A percentile compares a stretch with the other conserved stretches of the same genome.
These are phyloP conservation scores for Stegastes partitus DNA, from an alignment of 2,113 vertebrate species.

Conservation along the genomic window DNA sequence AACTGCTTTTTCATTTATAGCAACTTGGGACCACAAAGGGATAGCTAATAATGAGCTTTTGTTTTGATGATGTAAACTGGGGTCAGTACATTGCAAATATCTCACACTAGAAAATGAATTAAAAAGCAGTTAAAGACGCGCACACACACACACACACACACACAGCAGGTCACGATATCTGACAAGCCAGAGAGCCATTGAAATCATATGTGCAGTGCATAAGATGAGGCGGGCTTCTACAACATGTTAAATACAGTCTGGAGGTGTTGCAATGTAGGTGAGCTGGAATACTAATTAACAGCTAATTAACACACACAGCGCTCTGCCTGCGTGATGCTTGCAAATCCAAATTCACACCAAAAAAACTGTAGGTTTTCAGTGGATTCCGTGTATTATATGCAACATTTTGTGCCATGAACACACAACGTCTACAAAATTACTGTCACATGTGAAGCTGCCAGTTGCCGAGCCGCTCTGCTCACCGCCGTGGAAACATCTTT, in stretches of 20 bases:
- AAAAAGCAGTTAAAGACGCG: neutral
- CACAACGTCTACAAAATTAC: neutral
- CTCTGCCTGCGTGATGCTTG: neutral
- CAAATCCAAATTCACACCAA: slow-evolving; percentile 25
- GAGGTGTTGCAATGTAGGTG: slow-evolving; percentile 23
- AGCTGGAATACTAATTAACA: slow-evolving; percentile 35
- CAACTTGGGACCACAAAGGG: neutral
- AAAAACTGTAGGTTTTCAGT: neutral
- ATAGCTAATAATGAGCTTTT: neutral
- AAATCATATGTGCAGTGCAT: slow-evolving; percentile 16
- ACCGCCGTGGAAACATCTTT: slow-evolving; percentile 24
- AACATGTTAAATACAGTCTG: slow-evolving; percentile 20
- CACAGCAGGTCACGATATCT: neutral
- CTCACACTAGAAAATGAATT: neutral
- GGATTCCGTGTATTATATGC: slow-evolving; percentile 41
- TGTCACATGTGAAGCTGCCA: slow-evolving; percentile 24
- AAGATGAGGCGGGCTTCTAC: slow-evolving; percentile 40
- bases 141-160: neutral
- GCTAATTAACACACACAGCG: neutral
- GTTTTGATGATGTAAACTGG: neutral
- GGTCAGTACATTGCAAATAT: neutral
- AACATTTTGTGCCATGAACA: slow-evolving; percentile 41
- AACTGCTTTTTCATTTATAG: neutral
- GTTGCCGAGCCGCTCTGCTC: slow-evolving; percentile 7
- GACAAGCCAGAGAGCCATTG: slow-evolving; percentile 15